phyloP scores from a whole-genome alignment of 2,888 invertebrate species.

The Torymus aiolomorphi region DNA sequence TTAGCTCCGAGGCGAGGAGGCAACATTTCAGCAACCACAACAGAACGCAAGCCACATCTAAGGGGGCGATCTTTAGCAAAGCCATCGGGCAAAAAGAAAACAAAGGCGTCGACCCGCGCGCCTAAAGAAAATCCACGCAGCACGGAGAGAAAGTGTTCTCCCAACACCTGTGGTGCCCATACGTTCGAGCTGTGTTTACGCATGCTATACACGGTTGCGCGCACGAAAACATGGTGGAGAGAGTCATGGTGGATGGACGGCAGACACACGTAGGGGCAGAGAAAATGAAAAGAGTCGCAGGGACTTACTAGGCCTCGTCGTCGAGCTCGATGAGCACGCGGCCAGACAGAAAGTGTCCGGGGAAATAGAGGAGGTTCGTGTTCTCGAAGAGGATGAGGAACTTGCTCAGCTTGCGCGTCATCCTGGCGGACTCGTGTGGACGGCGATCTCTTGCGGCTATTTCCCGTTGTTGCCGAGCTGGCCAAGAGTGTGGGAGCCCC shows the following conservation, averaged over 20 bases:
- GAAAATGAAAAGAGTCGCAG: neutral
- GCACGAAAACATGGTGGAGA: constrained; percentile 31
- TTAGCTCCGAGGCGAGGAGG: too few relatives aligned
- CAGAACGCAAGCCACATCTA: too few relatives aligned
- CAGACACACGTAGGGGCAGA: too few relatives aligned
- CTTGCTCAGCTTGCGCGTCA: constrained; percentile 93
- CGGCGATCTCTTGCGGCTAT: too few relatives aligned
- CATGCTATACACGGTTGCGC: neutral
- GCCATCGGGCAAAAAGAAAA: too few relatives aligned
- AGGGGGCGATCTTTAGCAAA: too few relatives aligned
- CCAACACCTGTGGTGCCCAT: constrained; percentile 33
- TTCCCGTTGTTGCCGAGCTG: too few relatives aligned
- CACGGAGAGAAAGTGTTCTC: constrained; percentile 25
- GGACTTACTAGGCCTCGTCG: constrained; percentile 85
- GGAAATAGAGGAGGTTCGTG: constrained; percentile 93
- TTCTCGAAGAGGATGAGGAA: constrained; percentile 96
- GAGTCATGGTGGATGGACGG: too few relatives aligned
- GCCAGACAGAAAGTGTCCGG: constrained; percentile 94
- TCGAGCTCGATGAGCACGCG: constrained; percentile 94
- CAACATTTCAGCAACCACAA: too few relatives aligned
- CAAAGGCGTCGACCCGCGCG: neutral
- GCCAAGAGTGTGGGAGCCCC: neutral
- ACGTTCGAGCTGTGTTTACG: constrained; percentile 19
- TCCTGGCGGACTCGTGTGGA: constrained; percentile 68
- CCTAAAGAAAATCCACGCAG: neutral